Percentiles rank a stretch among this genome's conserved stretches.
phyloP scores from a whole-genome alignment of 2,888 invertebrate species.

The Drosophila hamatofila region DNA sequence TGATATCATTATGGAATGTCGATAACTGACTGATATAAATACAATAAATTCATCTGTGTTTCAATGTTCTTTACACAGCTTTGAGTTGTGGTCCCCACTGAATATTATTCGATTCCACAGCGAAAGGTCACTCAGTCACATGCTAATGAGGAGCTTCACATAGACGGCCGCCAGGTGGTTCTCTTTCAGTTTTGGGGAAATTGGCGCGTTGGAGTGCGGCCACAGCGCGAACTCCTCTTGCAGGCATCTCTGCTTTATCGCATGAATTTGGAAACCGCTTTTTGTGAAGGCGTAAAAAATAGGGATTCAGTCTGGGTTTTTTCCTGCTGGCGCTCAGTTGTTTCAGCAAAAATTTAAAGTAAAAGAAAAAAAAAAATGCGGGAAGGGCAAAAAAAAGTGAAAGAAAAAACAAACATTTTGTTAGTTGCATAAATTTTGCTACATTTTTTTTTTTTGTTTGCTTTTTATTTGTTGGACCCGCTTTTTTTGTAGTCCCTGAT shows the following conservation, averaged over 20 bases:
- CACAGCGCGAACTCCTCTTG: slow-evolving; percentile 19
- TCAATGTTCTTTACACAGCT: not conserved
- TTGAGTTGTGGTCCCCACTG: too few relatives aligned
- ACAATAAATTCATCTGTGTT: not conserved
- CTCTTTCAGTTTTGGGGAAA: not conserved
- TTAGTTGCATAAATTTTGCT: slow-evolving; percentile 75
- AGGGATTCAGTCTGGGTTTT: slow-evolving; percentile 26
- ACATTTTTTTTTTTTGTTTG: slow-evolving; percentile 9
- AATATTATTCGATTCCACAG: slow-evolving; percentile 2
- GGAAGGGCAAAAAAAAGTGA: not conserved
- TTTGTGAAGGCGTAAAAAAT: slow-evolving; percentile 34
- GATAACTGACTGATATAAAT: not conserved
- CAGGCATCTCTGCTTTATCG: slow-evolving; percentile 26
- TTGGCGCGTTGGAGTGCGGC: slow-evolving; percentile 28
- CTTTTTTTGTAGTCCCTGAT: slow-evolving; percentile 53
- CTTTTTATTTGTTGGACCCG: slow-evolving; percentile 25
- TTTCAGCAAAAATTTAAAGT: slow-evolving; percentile 56
- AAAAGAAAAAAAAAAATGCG: slow-evolving; percentile 53
- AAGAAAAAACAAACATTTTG: slow-evolving; percentile 61
- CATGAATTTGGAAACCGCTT: slow-evolving; percentile 30
- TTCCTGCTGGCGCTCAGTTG: slow-evolving; percentile 26
- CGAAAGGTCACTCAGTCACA: slow-evolving; percentile 34
- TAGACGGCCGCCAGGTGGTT: not conserved
- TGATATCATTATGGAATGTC: not conserved
- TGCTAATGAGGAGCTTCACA: slow-evolving; percentile 49